These are phyloP conservation scores for Druceiella hillmani DNA, from an alignment of 2,888 invertebrate species.

Conservation along the genomic window DNA sequence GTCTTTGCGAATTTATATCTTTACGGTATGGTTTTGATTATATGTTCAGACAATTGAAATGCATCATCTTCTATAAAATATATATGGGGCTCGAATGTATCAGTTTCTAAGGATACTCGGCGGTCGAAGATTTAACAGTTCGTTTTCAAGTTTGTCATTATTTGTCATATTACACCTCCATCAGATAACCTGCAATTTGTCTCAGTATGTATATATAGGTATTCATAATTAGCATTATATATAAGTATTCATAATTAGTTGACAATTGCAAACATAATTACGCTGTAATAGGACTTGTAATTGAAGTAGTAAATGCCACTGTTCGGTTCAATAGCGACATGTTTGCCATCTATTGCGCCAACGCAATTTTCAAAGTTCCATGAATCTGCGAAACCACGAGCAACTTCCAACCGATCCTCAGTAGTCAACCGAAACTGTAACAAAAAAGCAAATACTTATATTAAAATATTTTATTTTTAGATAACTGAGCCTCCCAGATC, in stretches of 20 bases:
- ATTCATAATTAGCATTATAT: constrained; percentile 12
- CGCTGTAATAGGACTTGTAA: no score
- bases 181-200: constrained; percentile 9
- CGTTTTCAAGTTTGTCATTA: no score
- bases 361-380: constrained; percentile 10
- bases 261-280: no score
- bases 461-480: constrained; percentile 1
- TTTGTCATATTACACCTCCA: constrained; percentile 9
- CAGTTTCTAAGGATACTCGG: no score
- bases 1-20: no score
- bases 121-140: no score
- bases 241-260: constrained; percentile 11
- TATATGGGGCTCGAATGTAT: no score
- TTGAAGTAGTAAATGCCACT: no score
- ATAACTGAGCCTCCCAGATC: constrained; percentile 2
- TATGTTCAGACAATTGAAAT: constrained; percentile 12
- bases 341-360: constrained; percentile 10
- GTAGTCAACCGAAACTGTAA: constrained; percentile 2
- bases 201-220: constrained; percentile 10
- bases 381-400: no score
- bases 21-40: no score
- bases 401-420: constrained; percentile 5
- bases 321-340: constrained; percentile 7
- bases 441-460: constrained; percentile 4
- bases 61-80: constrained; percentile 17